These are phyloP conservation scores for Perdita meconis DNA, from an alignment of 2,888 invertebrate species.

Conservation along the genomic window DNA sequence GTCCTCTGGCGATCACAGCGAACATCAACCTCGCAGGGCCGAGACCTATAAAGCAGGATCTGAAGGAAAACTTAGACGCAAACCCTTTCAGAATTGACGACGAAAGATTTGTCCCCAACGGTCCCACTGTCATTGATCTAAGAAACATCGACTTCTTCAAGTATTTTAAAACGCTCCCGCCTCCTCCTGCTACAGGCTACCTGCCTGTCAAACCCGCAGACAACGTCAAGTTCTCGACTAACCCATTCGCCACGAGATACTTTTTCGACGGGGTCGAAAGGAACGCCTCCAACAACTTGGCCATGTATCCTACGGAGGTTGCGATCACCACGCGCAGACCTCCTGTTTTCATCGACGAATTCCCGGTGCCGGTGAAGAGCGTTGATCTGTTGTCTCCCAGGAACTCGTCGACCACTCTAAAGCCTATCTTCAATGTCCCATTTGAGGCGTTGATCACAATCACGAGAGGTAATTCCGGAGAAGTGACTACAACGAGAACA, in stretches of 20 bases:
- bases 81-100: background rate
- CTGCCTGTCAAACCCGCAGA: slow-evolving; percentile 39
- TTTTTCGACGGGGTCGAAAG: slow-evolving; percentile 45
- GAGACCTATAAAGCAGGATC: background rate
- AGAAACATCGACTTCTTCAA: slow-evolving; percentile 59
- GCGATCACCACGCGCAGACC: background rate
- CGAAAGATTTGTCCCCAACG: slow-evolving; percentile 36
- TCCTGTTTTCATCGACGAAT: slow-evolving; percentile 11
- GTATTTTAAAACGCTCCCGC: slow-evolving; percentile 48
- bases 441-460: slow-evolving; percentile 82
- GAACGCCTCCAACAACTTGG: slow-evolving; percentile 31
- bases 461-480: slow-evolving; percentile 66
- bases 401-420: slow-evolving; percentile 20
- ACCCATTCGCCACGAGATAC: slow-evolving; percentile 41
- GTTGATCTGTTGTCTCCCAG: slow-evolving; percentile 40
- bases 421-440: slow-evolving; percentile 78
- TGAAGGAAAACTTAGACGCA: background rate
- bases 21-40: slow-evolving; percentile 13
- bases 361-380: slow-evolving; percentile 32
- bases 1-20: slow-evolving; percentile 29
- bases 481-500: slow-evolving; percentile 29
- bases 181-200: slow-evolving; percentile 56
- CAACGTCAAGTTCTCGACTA: slow-evolving; percentile 31
- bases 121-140: slow-evolving; percentile 48
- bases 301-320: background rate